Evolutionary conservation across 2,113 vertebrate genomes (phyloP).

Genomic region (Falco punctatus): DNA sequence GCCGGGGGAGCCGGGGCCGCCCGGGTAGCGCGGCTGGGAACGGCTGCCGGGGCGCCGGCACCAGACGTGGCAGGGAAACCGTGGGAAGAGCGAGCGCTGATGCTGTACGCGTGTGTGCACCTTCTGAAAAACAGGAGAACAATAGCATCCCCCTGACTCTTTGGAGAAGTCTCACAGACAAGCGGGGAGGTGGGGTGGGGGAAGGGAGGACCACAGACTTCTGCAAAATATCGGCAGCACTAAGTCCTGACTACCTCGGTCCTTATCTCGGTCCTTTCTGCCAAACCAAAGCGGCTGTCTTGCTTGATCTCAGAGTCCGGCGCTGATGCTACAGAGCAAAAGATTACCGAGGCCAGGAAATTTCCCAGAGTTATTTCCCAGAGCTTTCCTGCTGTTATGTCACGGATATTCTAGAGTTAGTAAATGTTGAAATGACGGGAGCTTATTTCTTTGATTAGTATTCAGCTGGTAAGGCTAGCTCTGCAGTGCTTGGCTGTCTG

Average conservation of each 20-base stretch:
- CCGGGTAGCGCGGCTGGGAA: neutral
- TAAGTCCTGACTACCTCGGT: neutral
- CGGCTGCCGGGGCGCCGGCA: neutral
- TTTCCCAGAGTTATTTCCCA: conserved; percentile 1
- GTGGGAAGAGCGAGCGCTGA: neutral
- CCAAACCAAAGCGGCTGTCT: neutral
- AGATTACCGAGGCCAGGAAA: neutral
- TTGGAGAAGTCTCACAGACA: neutral
- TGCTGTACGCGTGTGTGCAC: neutral
- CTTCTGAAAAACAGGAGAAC: neutral
- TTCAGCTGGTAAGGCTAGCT: conserved; percentile 69
- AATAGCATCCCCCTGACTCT: conserved; percentile 10
- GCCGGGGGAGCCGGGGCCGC: neutral
- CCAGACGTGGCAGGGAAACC: neutral
- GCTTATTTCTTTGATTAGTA: conserved; percentile 74
- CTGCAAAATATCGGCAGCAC: neutral
- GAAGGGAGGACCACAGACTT: conserved; percentile 31
- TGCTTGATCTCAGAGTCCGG: neutral
- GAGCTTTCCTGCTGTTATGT: neutral
- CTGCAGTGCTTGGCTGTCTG: conserved; percentile 71
- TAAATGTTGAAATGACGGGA: conserved; percentile 24
- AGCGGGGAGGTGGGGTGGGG: neutral
- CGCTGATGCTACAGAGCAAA: neutral
- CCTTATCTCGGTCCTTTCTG: neutral
- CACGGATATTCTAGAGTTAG: neutral